A percentile compares a stretch with the other conserved stretches of the same genome.
These are phyloP conservation scores for Larimichthys polyactis DNA, from an alignment of 2,113 vertebrate species.

Conservation along the genomic window DNA sequence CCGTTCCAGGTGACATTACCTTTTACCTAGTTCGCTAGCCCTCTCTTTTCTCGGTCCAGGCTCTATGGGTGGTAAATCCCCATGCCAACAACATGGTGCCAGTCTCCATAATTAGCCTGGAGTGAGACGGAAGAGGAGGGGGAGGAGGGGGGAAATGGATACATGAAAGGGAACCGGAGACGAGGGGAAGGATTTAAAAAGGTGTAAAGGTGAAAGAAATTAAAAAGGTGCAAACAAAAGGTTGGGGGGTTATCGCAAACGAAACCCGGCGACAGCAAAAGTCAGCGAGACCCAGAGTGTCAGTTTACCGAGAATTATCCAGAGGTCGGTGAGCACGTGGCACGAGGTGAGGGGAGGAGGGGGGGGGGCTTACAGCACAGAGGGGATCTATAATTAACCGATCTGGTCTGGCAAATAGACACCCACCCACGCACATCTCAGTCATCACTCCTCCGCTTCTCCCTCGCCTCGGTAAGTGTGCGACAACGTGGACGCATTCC, in stretches of 20 bases:
- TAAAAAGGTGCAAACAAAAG: neutral
- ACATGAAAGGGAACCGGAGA: conserved; percentile 11
- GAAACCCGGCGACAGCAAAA: neutral
- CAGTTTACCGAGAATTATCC: conserved; percentile 47
- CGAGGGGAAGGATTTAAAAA: neutral
- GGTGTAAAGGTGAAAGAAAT: conserved; percentile 1
- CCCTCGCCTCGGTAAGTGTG: conserved; percentile 37
- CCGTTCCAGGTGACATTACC: neutral
- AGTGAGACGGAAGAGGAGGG: neutral
- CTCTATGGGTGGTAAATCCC: conserved; percentile 60
- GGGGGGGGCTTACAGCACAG: conserved; percentile 8
- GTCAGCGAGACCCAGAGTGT: conserved; percentile 10
- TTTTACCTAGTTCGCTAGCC: conserved; percentile 30
- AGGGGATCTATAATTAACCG: conserved; percentile 73
- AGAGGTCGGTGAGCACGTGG: conserved; percentile 64
- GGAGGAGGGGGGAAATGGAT: conserved; percentile 1
- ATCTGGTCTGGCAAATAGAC: conserved; percentile 24
- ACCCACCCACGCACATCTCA: conserved; percentile 2
- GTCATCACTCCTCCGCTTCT: neutral
- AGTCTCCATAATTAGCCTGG: conserved; percentile 66
- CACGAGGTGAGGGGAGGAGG: conserved; percentile 4
- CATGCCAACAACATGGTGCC: conserved; percentile 60
- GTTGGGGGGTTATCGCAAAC: neutral
- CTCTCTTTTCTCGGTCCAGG: neutral
- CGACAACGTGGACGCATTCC: conserved; percentile 59